These are phyloP conservation scores for Lontra canadensis DNA, from an alignment of 2,113 vertebrate species.

Conservation along the genomic window DNA sequence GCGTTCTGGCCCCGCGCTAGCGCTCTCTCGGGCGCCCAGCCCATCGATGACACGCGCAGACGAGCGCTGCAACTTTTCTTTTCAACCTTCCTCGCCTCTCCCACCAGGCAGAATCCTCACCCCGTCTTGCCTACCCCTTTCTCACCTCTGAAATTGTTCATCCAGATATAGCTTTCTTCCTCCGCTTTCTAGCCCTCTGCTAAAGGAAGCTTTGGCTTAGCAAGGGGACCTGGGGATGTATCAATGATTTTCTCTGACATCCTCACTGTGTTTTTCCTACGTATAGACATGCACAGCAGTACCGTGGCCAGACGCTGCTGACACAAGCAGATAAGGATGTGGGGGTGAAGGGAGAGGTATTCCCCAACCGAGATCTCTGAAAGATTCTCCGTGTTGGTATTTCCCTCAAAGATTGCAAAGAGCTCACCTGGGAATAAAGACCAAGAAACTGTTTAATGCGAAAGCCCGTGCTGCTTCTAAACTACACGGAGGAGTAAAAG, in stretches of 20 bases:
- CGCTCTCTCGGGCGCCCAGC: slow-evolving; percentile 60
- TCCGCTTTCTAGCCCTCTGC: slow-evolving; percentile 7
- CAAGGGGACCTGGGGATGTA: neutral
- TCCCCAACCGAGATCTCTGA: neutral
- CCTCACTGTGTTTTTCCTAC: slow-evolving; percentile 36
- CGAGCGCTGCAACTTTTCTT: slow-evolving; percentile 64
- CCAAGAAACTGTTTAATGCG: neutral
- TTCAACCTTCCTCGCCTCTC: neutral
- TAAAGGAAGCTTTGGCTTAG: slow-evolving; percentile 33
- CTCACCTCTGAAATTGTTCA: slow-evolving; percentile 53
- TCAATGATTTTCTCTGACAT: neutral
- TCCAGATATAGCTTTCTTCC: slow-evolving; percentile 5
- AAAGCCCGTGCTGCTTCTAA: neutral
- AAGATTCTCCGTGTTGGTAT: neutral
- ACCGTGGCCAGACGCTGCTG: slow-evolving; percentile 14
- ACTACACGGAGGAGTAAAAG: slow-evolving; percentile 55
- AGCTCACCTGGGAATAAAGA: slow-evolving; percentile 48
- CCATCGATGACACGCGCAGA: neutral
- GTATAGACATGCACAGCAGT: neutral
- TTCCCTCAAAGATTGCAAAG: slow-evolving; percentile 22
- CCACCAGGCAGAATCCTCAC: neutral
- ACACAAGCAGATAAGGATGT: neutral
- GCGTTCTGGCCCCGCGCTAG: slow-evolving; percentile 67
- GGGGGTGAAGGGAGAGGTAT: neutral
- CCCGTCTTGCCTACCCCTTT: neutral